Evolutionary conservation across 1,140 invertebrate genomes (phyloP).

Genomic region (Pollicipes pollicipes): DNA sequence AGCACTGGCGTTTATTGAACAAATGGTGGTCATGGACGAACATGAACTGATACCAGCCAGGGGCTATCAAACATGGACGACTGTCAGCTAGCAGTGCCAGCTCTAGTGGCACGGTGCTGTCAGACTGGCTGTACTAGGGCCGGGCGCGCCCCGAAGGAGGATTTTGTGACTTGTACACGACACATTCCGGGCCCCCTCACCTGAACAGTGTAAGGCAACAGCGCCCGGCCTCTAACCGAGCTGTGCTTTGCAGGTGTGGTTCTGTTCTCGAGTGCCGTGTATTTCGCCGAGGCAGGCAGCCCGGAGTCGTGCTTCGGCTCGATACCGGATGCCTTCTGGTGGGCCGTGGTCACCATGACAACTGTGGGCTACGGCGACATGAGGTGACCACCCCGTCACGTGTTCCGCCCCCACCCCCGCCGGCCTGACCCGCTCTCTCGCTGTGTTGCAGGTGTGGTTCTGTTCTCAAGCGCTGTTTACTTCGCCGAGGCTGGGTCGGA

Average conservation of each 20-base stretch:
- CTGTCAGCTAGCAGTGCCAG: no score
- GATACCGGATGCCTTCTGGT: slow-evolving; percentile 80
- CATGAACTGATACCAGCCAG: no score
- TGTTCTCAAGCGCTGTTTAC: slow-evolving; percentile 95
- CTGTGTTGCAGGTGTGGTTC: slow-evolving; percentile 71
- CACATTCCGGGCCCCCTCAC: no score
- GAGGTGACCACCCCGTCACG: slow-evolving; percentile 41
- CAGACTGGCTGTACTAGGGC: no score
- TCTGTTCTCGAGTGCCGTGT: slow-evolving; percentile 93
- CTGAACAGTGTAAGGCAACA: no score
- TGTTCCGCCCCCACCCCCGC: background rate
- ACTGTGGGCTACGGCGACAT: slow-evolving; percentile 97
- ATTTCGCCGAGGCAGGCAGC: slow-evolving; percentile 93
- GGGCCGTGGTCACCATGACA: slow-evolving; percentile 98
- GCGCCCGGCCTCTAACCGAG: no score
- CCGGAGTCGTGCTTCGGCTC: slow-evolving; percentile 72
- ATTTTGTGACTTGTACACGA: no score
- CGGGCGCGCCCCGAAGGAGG: no score
- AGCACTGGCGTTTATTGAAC: no score
- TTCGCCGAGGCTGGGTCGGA: slow-evolving; percentile 94
- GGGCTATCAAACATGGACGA: no score
- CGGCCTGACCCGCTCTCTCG: background rate
- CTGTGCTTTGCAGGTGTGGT: slow-evolving; percentile 91
- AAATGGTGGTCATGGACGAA: no score
- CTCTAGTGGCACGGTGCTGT: no score